phyloP scores from a whole-genome alignment of 2,888 invertebrate genomes.

The Orthonychiurus folsomi region DNA sequence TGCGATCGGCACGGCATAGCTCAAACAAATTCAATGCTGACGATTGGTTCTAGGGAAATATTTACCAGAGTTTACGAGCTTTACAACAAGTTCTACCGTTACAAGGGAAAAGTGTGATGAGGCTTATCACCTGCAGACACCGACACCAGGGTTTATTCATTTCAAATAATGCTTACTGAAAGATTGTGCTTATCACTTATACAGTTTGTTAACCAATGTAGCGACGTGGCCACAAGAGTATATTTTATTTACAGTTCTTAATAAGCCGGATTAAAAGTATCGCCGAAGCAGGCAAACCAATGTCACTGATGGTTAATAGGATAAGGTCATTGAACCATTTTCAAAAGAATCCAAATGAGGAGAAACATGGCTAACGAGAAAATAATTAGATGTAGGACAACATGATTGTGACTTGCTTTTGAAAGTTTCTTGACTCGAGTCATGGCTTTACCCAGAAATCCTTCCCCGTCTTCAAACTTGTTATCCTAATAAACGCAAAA shows the following conservation, averaged over 20 bases:
- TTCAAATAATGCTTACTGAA: no score
- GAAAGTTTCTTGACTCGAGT: constrained; percentile 67
- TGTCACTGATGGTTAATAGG: no score
- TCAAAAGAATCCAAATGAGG: constrained; percentile 69
- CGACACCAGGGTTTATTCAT: no score
- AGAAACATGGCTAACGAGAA: constrained; percentile 81
- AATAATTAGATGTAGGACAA: constrained; percentile 74
- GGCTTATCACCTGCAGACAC: not conserved
- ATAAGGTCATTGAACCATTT: no score
- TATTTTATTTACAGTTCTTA: no score
- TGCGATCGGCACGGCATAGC: constrained; percentile 48
- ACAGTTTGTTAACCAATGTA: no score
- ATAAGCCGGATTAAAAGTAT: no score
- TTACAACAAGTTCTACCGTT: constrained; percentile 49
- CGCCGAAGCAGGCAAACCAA: no score
- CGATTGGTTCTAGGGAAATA: constrained; percentile 47
- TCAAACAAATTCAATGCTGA: constrained; percentile 46
- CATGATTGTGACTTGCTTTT: constrained; percentile 74
- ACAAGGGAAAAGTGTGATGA: constrained; percentile 48
- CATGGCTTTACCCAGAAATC: constrained; percentile 78
- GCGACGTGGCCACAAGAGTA: no score
- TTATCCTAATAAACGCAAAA: constrained; percentile 59
- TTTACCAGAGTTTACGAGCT: constrained; percentile 47
- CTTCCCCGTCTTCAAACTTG: constrained; percentile 80
- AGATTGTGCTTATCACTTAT: no score